Evolutionary conservation across 2,888 invertebrate species (phyloP), one percentile per base, ranked within the genome.

Genomic region (Xestobium rufovillosum): DNA sequence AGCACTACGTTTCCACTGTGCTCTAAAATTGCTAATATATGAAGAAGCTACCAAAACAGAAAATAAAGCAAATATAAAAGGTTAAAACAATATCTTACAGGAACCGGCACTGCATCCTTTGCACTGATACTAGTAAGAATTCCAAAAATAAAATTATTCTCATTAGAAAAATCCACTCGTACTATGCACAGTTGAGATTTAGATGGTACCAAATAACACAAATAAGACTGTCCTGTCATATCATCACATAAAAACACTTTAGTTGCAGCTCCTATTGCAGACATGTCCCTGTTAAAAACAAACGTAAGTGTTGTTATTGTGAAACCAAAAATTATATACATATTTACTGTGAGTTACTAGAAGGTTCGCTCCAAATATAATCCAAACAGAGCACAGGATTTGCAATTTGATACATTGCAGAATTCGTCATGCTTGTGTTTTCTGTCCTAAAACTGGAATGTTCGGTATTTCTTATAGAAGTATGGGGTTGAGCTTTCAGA

Each of bases 311-410:
- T 19, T 19, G 6, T n/a, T 36, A 11, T 31, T 42, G 29, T 29
- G 31, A 39, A 19, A 13, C 36, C 14, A 3, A 11, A 8, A 19
- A n/a, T n/a, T 19, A 19, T 8, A 19, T 8, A 8, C 23, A 11
- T 11, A 37, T 37, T 15, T 27, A 41, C 41, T 38, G 41, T 10
- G 15, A 32, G 25, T 31, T 12, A 19, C 31, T 14, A n/a, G 34
- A 68, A 40, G 69, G 78, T 53, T 94, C 94, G 0, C 84, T 84
- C 94, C 94, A 95, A 9, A 92, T 68, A 56, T 86, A 83, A 49
- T 95, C 92, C 28, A 95, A 69, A 54, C 91, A 92, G 44, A 92
- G 72, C 49, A 87, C 84, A 0, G 94, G 92, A 49, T 81, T 79
- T 14, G 89, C 6, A 19, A n/a, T 6, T 8, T 19, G n/a, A n/a